Evolutionary conservation across 2,797 vertebrate genomes (phyloP), one percentile per base, ranked within the genome.

Genomic region (Bradypus variegatus): DNA sequence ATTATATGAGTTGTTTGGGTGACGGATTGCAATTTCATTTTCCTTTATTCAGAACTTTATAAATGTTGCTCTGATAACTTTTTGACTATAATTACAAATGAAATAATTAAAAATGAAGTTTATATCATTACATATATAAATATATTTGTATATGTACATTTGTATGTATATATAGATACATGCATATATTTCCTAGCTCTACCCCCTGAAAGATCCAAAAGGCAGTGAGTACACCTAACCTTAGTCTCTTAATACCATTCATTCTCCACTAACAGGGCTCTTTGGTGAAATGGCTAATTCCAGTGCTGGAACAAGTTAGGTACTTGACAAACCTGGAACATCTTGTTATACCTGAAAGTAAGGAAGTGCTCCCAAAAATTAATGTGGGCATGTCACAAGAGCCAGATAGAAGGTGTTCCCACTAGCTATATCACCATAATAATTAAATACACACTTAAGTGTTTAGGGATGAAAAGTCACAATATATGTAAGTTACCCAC

Each of bases 211-310:
- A 79, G 75, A n/a, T 80, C 67, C 25, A 89, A 80, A 50, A 77
- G 92, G 36, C 73, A 82, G 62, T 91, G 23, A 86, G 6, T 36
- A 88, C 27, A 70, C 36, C 62, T 73, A 93, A 11, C 45, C 38
- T 62, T 94, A 33, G 23, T 82, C 18, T 91, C 67, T 93, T 45
- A 90, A 85, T 85, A 88, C 2, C 15, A 72, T 91, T 93, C 48
- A 45, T 45, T 45, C 41, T 77, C 45, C 19, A 79, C n/a, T 69
- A 94, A 86, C 8, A 91, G 27, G 31, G 4, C 18, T 86, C 19
- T 53, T 89, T 89, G 70, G 27, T 91, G 60, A 95, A 91, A 88
- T 88, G 27, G 21, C n/a, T 93, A 93, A 89, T 89, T 90, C 70
- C 50, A 86, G 19, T 50, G 19, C 31, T 86, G 25, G 25, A 1